Conservation (phyloP, 2,797 vertebrate genomes). For the Tolypeutes matacus region DNA sequence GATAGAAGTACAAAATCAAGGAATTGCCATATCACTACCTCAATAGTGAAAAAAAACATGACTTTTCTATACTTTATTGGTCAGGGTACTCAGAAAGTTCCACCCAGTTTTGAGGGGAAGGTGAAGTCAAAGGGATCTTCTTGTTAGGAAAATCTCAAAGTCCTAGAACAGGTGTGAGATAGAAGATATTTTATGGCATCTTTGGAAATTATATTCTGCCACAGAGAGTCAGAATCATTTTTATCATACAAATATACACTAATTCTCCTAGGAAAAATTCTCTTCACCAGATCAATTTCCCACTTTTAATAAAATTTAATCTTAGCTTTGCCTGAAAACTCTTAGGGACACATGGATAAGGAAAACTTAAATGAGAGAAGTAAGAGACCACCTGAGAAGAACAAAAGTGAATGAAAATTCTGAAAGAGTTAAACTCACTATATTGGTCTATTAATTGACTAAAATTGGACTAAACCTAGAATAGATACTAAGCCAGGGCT, state of each 20-base stretch:
- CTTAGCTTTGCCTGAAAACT: not conserved
- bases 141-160: not conserved
- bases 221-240: not conserved
- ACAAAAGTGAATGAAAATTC: not conserved
- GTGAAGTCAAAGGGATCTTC: not conserved
- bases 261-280: not conserved
- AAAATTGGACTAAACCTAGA: not conserved
- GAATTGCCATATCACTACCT: not conserved
- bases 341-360: not conserved
- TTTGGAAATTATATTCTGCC: not conserved
- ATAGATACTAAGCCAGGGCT: not conserved
- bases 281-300: not conserved
- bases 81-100: not conserved
- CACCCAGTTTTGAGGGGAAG: not conserved
- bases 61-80: not conserved
- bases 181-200: accelerated
- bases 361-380: not conserved
- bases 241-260: not conserved
- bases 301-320: not conserved
- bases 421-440: not conserved
- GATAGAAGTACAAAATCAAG: too few relatives aligned
- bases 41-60: not conserved
- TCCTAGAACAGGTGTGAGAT: not conserved
- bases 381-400: not conserved
- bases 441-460: not conserved